Percentiles rank a stretch among this genome's conserved stretches.
Evolutionary conservation across 2,797 vertebrate species (phyloP).

Genomic region (Falco berigora): DNA sequence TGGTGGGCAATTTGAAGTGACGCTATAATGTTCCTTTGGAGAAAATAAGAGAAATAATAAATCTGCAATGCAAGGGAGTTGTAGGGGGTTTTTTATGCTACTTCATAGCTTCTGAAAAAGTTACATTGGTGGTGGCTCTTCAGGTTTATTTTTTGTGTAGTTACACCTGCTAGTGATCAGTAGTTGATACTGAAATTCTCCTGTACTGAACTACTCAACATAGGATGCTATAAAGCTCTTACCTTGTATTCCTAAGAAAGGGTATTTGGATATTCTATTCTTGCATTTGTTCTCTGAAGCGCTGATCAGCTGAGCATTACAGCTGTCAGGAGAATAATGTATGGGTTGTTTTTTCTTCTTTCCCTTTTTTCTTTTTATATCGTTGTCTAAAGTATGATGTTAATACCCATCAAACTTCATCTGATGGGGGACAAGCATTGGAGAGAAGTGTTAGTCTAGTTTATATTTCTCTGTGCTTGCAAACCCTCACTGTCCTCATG

Average conservation of each 20-base stretch:
- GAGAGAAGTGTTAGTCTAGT: not conserved
- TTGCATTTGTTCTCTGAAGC: not conserved
- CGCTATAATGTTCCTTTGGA: not conserved
- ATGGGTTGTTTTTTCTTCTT: not conserved
- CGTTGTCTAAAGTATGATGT: not conserved
- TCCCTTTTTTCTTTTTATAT: not conserved
- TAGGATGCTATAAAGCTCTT: not conserved
- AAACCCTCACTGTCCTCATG: not conserved
- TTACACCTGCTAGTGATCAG: not conserved
- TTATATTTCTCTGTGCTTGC: not conserved
- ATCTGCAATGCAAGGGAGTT: not conserved
- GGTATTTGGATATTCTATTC: not conserved
- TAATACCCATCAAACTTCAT: not conserved
- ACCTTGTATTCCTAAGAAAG: not conserved
- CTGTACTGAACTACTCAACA: not conserved
- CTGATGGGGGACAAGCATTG: not conserved
- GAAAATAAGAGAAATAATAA: not conserved
- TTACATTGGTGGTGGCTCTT: not conserved
- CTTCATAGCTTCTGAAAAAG: not conserved
- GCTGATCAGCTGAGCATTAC: not conserved
- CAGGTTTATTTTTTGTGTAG: not conserved
- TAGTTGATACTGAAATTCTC: not conserved
- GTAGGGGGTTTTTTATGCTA: not conserved
- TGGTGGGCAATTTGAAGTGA: not conserved
- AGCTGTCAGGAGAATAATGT: not conserved